Evolutionary conservation across 1,140 invertebrate species (phyloP).

Genomic region (Pseudomyrmex flavicornis): DNA sequence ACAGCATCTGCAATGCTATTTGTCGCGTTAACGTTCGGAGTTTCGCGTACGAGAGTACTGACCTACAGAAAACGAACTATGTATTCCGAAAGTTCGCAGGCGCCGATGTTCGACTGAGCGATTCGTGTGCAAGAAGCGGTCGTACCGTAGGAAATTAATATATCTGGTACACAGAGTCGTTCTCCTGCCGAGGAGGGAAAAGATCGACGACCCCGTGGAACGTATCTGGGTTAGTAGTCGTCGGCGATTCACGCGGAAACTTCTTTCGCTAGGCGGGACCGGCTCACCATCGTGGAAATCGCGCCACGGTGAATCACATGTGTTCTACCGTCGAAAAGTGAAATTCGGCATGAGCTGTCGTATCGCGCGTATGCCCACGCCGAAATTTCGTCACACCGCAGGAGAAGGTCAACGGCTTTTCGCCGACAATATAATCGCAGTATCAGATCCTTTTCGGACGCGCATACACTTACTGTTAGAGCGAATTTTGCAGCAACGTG

Average conservation of each 20-base stretch:
- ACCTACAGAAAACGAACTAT: conserved; percentile 40
- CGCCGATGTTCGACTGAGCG: conserved; percentile 37
- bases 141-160: conserved; percentile 80
- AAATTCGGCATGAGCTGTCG: conserved; percentile 70
- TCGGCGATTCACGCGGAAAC: conserved; percentile 82
- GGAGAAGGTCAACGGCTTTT: conserved; percentile 52
- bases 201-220: conserved; percentile 83
- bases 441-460: not conserved
- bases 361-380: conserved; percentile 47
- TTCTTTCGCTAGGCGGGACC: conserved; percentile 73
- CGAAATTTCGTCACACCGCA: conserved; percentile 65
- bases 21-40: not conserved
- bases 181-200: conserved; percentile 79
- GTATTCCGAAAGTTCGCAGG: conserved; percentile 52
- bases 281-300: conserved; percentile 79
- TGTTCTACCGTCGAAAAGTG: conserved; percentile 78
- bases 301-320: conserved; percentile 68
- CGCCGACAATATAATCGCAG: conserved; percentile 52
- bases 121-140: conserved; percentile 66
- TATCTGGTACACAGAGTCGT: conserved; percentile 80
- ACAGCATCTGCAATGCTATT: not conserved
- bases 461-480: not conserved
- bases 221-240: conserved; percentile 86
- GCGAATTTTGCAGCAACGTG: not conserved
- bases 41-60: conserved; percentile 36